phyloP scores from a whole-genome alignment of 2,797 vertebrate species.

The Gymnocypris eckloni region DNA sequence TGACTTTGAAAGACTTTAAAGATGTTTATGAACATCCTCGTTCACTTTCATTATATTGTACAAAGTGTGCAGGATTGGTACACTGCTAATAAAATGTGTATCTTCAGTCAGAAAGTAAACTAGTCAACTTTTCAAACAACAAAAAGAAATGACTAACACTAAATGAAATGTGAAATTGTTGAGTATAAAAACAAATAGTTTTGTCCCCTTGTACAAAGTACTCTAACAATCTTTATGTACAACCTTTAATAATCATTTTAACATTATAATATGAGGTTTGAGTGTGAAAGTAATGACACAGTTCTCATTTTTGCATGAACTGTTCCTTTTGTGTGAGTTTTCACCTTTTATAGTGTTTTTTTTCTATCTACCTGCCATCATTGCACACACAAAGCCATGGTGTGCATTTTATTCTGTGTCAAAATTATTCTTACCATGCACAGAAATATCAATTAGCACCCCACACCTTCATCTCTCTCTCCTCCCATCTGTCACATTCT shows the following conservation, averaged over 20 bases:
- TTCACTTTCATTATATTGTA: not conserved
- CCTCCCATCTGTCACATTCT: slow-evolving; percentile 28
- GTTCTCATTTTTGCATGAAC: not conserved
- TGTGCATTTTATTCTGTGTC: not conserved
- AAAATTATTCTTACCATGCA: slow-evolving; percentile 10
- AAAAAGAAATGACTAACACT: not conserved
- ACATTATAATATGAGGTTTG: not conserved
- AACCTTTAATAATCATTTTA: not conserved
- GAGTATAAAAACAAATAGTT: not conserved
- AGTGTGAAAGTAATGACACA: not conserved
- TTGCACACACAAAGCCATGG: not conserved
- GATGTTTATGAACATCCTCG: not conserved
- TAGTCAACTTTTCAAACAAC: not conserved
- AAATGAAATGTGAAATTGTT: not conserved
- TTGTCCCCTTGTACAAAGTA: not conserved
- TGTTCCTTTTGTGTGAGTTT: not conserved
- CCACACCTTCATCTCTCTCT: slow-evolving; percentile 20
- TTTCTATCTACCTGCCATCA: not conserved
- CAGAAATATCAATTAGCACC: slow-evolving; percentile 39
- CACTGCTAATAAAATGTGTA: not conserved
- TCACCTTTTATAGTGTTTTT: not conserved
- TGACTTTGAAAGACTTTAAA: not conserved
- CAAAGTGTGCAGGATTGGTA: not conserved
- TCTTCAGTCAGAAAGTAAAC: not conserved
- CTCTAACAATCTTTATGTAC: not conserved